Conservation (phyloP, 2,888 invertebrate species). For the Boloria selene region DNA sequence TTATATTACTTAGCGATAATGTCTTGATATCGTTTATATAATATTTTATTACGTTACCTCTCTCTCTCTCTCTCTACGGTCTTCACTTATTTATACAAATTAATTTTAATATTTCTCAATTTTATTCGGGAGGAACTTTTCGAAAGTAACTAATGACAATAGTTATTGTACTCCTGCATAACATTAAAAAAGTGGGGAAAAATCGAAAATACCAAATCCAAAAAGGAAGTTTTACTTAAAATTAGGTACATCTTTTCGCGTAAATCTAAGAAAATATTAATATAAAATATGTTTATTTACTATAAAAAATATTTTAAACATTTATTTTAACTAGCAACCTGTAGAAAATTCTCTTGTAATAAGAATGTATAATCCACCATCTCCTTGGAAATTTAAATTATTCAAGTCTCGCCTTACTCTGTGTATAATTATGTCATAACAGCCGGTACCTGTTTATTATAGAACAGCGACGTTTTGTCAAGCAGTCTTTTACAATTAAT, state of each 20-base stretch:
- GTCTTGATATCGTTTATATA: neutral
- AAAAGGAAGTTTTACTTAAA: too few relatives aligned
- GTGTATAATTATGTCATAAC: slow-evolving; percentile 21
- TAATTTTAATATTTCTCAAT: too few relatives aligned
- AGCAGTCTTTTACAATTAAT: neutral
- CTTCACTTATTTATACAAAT: too few relatives aligned
- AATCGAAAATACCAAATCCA: too few relatives aligned
- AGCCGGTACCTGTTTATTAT: slow-evolving; percentile 19
- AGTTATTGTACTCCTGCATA: too few relatives aligned
- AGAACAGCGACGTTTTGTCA: slow-evolving; percentile 4
- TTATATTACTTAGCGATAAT: slow-evolving; percentile 8
- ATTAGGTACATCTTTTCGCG: too few relatives aligned
- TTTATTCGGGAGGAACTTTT: too few relatives aligned
- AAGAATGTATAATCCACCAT: slow-evolving; percentile 14
- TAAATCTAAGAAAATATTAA: too few relatives aligned
- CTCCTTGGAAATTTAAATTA: slow-evolving; percentile 19
- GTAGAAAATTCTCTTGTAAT: slow-evolving; percentile 2
- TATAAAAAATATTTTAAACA: neutral
- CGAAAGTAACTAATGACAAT: too few relatives aligned
- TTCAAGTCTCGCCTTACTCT: slow-evolving; percentile 21
- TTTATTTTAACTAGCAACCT: neutral
- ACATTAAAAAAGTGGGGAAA: too few relatives aligned
- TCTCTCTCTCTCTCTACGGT: too few relatives aligned
- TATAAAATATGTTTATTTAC: too few relatives aligned
- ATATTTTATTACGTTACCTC: neutral